A percentile compares a stretch with the other conserved stretches of the same genome.
These are phyloP conservation scores for Sebastes schlegelii DNA, from an alignment of 2,113 vertebrate genomes.

Conservation along the genomic window DNA sequence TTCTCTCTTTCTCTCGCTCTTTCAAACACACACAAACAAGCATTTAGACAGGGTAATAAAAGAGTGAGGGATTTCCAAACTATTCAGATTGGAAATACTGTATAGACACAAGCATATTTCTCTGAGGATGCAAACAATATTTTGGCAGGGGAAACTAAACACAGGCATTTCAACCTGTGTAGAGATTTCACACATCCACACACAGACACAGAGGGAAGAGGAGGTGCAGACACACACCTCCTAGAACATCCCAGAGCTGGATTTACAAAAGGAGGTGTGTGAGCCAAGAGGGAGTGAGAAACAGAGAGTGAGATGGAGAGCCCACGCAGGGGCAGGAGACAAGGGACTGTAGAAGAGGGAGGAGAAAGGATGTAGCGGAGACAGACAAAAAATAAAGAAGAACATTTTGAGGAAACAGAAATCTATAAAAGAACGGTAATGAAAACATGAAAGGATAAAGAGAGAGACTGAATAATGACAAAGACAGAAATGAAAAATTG, in stretches of 20 bases:
- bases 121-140: constrained; percentile 61
- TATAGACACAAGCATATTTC: constrained; percentile 47
- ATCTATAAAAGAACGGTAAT: background rate
- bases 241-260: constrained; percentile 38
- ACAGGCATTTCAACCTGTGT: constrained; percentile 53
- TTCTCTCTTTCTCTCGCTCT: background rate
- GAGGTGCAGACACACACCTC: constrained; percentile 34
- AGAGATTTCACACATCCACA: constrained; percentile 40
- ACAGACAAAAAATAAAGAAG: background rate
- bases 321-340: constrained; percentile 12
- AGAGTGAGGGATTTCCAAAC: constrained; percentile 74
- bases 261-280: constrained; percentile 33
- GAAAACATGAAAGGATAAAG: background rate
- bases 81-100: constrained; percentile 73
- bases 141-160: constrained; percentile 34
- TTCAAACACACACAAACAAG: background rate
- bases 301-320: constrained; percentile 33
- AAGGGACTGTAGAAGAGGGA: background rate
- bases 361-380: background rate
- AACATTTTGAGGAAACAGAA: background rate
- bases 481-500: background rate
- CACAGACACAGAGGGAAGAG: constrained; percentile 30
- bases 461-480: background rate
- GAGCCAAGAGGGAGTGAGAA: constrained; percentile 19
- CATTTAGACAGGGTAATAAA: constrained; percentile 52